Percentiles rank a stretch among this genome's conserved stretches.
Evolutionary conservation across 2,888 invertebrate genomes (phyloP).

Genomic region (Alcis repandata): DNA sequence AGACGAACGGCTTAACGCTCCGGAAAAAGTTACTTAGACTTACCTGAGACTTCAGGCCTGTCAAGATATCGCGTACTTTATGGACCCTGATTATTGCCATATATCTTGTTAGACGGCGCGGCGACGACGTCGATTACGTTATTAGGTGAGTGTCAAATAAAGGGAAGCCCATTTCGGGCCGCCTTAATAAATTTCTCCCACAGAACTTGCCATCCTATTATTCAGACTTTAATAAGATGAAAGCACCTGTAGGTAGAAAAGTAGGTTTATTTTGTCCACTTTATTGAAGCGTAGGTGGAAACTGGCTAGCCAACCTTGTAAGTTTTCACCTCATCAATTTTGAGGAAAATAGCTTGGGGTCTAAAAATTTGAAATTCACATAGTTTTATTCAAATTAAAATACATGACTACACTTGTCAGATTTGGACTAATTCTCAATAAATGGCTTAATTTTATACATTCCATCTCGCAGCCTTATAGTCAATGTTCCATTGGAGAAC

Average conservation of each 20-base stretch:
- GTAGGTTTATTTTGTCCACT: constrained; percentile 1
- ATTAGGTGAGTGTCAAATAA: constrained; percentile 53
- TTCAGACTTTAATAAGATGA: constrained; percentile 29
- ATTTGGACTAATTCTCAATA: too few relatives aligned
- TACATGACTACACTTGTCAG: too few relatives aligned
- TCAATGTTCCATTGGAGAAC: background rate
- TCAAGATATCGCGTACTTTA: constrained; percentile 72
- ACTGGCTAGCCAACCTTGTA: background rate
- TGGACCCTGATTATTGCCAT: constrained; percentile 60
- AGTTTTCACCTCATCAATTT: too few relatives aligned
- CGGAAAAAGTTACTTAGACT: constrained; percentile 77
- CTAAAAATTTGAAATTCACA: too few relatives aligned
- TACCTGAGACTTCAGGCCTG: constrained; percentile 71
- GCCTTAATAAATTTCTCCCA: constrained; percentile 38
- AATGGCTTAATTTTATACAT: too few relatives aligned
- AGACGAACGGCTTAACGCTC: constrained; percentile 77
- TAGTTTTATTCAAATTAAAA: too few relatives aligned
- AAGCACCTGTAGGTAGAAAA: constrained; percentile 30
- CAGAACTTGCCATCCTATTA: constrained; percentile 29
- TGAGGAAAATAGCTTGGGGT: too few relatives aligned
- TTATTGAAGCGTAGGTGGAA: background rate
- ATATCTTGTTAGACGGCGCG: constrained; percentile 60
- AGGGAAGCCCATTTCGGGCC: constrained; percentile 44
- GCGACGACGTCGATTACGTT: constrained; percentile 51
- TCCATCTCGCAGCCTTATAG: background rate